Evolutionary conservation across 2,888 invertebrate species (phyloP), one percentile per base, ranked within the genome.

Genomic region (Netelia virgata): DNA sequence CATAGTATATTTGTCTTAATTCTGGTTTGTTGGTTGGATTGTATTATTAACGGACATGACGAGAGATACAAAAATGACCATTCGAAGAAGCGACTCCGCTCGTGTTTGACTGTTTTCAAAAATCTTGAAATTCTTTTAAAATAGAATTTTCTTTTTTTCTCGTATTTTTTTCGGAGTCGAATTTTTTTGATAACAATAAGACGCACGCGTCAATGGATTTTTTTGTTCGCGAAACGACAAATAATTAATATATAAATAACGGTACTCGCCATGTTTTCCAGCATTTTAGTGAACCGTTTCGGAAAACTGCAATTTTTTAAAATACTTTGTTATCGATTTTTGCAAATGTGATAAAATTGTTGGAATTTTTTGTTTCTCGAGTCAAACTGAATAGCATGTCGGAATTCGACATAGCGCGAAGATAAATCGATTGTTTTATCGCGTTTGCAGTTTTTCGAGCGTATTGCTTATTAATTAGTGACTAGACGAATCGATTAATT

Each of bases 11-110:
- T 77, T 61, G 68, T 77, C 23, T 77, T 69, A 59, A 76, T 43
- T 57, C 66, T 77, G 77, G 69, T 77, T 69, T 77, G 77, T 69
- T 76, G 76, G 68, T 68, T 69, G 69, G 53, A 69, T 57, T 50
- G 47, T 68, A 77, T 69, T 77, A 77, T 14, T 61, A 61, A 61
- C 61, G 28, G 61, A 61, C 61, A 61, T 14, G 23, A 61, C 59
- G 61, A 23, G 14, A 23, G 14, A 61, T 10, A 61, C 61, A 36
- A 61, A 28, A 23, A 14, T 14, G 61, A 23, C 14, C 1, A 61
- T 28, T 23, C 23, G 28, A 28, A 61, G 28, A n/a, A n/a, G n/a
- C n/a, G n/a, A 28, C 28, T 61, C 14, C n/a, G 1, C 14, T 61
- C 36, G 8, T 36, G 8, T 8, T 36, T 36, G 36, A 36, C 36